Evolutionary conservation across 2,888 invertebrate species (phyloP).

Genomic region (Holacanthella duospinosa): DNA sequence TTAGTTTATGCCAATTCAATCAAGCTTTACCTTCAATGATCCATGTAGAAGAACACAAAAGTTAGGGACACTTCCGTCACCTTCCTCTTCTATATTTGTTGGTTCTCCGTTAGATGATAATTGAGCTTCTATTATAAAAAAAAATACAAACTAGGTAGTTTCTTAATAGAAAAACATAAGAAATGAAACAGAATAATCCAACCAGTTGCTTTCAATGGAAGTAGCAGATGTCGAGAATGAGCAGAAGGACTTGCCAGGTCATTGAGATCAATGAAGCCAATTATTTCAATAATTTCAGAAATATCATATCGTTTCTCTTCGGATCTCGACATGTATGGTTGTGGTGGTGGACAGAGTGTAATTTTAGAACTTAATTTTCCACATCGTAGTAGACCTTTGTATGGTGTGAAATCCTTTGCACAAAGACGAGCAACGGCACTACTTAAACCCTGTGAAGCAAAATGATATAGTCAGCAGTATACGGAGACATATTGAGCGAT

Average conservation of each 20-base stretch:
- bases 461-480: too few species aligned
- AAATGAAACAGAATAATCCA: neutral
- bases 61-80: constrained; percentile 67
- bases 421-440: constrained; percentile 53
- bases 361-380: constrained; percentile 63
- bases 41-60: constrained; percentile 90
- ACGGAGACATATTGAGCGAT: too few species aligned
- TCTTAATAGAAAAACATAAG: too few species aligned
- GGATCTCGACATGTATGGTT: constrained; percentile 39
- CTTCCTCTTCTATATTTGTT: constrained; percentile 41
- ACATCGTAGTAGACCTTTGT: constrained; percentile 60
- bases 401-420: constrained; percentile 61
- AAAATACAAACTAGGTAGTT: neutral
- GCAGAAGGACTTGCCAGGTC: constrained; percentile 87
- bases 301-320: constrained; percentile 53
- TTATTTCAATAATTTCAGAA: constrained; percentile 64
- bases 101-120: neutral
- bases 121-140: constrained; percentile 4
- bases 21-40: constrained; percentile 58
- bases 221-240: constrained; percentile 75
- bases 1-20: constrained; percentile 1
- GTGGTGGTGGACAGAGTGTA: constrained; percentile 62
- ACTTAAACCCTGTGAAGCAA: constrained; percentile 24
- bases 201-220: constrained; percentile 50
- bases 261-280: constrained; percentile 76